Evolutionary conservation across 1,140 invertebrate species (phyloP), one percentile per base, ranked within the genome.

Genomic region (Lysiphlebus fabarum): DNA sequence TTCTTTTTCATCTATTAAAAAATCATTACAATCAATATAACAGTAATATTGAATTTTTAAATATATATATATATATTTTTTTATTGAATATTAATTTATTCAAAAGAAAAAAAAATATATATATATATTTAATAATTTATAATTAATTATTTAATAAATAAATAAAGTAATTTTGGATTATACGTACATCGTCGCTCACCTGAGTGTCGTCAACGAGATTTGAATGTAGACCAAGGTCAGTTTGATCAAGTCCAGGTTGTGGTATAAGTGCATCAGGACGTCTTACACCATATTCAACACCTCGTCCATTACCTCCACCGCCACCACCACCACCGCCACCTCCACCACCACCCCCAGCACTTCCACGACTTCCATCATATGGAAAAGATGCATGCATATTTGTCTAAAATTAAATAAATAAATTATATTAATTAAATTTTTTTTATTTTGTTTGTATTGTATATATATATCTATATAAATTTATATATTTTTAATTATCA

Each of bases 191-290:
- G 68, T 79, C 69, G 81, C 80, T 70, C 79, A 79, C 67, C 79
- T 82, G 76, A 65, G 78, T 76, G 69, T 82, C 81, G 67, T 82
- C 81, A 58, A 82, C 76, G 69, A 79, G 77, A 65, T 75, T 78
- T 53, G 75, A 78, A 71, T 79, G 76, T 34, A 79, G 71, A 54
- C 77, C 76, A 62, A 79, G 76, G 53, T 78, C 77, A 38, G 76
- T 78, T 64, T 79, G 77, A 61, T 81, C 79, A 62, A 81, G 77
- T 14, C 78, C 82, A 0, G 75, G 76, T 53, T 76, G 74, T 62
- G 84, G 84, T 38, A 86, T 74, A 9, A 87, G 77, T 42, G 85
- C 82, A 63, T 87, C 86, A 1, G 83, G 82, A 53, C 86, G 78
- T 3, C 85, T 75, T 7, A 86, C 81, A 58, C 76, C 76, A 53